These are phyloP conservation scores for Calliphora vomitoria DNA, from an alignment of 2,888 invertebrate species.

Conservation along the genomic window DNA sequence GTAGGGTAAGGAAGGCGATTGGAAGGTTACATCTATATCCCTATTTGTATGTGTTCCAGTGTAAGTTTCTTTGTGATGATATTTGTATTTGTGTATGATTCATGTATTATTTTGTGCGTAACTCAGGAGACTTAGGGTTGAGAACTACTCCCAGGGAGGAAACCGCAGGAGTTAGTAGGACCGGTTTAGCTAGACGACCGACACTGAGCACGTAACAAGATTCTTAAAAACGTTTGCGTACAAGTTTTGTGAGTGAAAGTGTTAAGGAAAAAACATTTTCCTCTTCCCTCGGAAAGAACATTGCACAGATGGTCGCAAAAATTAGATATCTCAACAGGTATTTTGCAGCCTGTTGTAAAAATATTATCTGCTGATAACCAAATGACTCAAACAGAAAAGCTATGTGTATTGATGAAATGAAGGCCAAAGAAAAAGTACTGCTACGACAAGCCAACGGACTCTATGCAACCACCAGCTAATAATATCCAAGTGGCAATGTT, in stretches of 20 bases:
- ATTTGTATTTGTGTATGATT: too few species aligned
- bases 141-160: too few species aligned
- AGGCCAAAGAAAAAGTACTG: conserved; percentile 50
- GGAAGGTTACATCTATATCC: too few species aligned
- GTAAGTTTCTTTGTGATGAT: too few species aligned
- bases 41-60: too few species aligned
- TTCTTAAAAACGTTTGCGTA: too few species aligned
- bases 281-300: conserved; percentile 68
- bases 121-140: too few species aligned
- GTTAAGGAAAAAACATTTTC: conserved; percentile 61
- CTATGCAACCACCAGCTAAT: conserved; percentile 52
- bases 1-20: too few species aligned
- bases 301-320: conserved; percentile 71
- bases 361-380: conserved; percentile 47
- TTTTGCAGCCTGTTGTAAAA: conserved; percentile 69
- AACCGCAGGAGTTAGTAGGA: too few species aligned
- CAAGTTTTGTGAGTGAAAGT: too few species aligned
- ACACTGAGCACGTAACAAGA: neutral
- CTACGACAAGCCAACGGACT: conserved; percentile 58
- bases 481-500: conserved; percentile 63
- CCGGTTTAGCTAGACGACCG: too few species aligned
- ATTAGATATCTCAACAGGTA: conserved; percentile 60
- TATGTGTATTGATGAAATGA: conserved; percentile 68
- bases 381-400: conserved; percentile 37
- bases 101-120: too few species aligned